Evolutionary conservation across 1,140 invertebrate genomes (phyloP).

Genomic region (Heterodera schachtii): DNA sequence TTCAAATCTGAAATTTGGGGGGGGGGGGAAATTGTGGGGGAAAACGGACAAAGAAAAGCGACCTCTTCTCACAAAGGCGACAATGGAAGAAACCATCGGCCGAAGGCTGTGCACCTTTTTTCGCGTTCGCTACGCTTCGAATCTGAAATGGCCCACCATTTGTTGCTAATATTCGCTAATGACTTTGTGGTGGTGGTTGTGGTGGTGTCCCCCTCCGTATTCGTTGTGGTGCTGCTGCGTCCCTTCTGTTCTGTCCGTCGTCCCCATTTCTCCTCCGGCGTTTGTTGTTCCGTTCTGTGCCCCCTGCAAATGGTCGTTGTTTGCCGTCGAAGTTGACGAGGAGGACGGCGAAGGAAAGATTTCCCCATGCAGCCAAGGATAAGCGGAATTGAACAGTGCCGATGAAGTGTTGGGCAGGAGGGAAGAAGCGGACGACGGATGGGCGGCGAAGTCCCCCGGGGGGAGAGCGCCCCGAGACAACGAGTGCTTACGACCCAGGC

Average conservation of each 20-base stretch:
- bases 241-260: not conserved
- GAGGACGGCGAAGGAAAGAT: constrained; percentile 53
- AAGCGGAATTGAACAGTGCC: constrained; percentile 19
- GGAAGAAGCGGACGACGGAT: constrained; percentile 27
- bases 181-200: constrained; percentile 4
- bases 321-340: constrained; percentile 43
- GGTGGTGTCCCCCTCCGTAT: not conserved
- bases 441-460: not conserved
- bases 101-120: constrained; percentile 64
- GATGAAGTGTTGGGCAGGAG: not conserved
- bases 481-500: constrained; percentile 6
- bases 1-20: constrained; percentile 44
- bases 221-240: constrained; percentile 2
- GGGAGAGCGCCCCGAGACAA: not conserved
- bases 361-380: constrained; percentile 52
- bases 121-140: constrained; percentile 21
- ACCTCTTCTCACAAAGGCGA: constrained; percentile 62
- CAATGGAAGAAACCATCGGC: constrained; percentile 66
- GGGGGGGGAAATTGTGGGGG: not conserved
- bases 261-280: constrained; percentile 8
- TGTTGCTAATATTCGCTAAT: not conserved
- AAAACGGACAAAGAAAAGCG: not conserved
- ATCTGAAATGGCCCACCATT: constrained; percentile 26
- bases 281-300: constrained; percentile 9
- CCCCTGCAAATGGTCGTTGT: constrained; percentile 9